Percentiles rank a stretch among this genome's conserved stretches.
Evolutionary conservation across 1,140 invertebrate genomes (phyloP).

Genomic region (Hylyphantes graminicola): DNA sequence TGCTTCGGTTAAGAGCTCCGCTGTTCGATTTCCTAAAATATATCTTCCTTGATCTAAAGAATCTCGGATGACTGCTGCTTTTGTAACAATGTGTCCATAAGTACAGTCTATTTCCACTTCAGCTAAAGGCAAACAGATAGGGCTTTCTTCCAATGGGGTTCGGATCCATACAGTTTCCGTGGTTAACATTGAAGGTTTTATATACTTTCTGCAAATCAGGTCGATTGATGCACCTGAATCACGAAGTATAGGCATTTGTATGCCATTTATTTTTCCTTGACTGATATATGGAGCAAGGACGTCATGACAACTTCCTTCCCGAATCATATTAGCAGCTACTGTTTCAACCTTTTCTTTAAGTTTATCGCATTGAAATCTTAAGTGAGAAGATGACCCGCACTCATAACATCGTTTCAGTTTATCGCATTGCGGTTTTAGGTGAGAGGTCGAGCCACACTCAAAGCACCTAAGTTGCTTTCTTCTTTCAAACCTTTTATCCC

Average conservation of each 20-base stretch:
- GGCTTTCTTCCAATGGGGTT: not conserved
- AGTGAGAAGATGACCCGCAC: too few relatives aligned
- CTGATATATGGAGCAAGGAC: not conserved
- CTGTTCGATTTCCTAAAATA: constrained; percentile 9
- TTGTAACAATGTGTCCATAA: constrained; percentile 1
- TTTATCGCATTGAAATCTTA: too few relatives aligned
- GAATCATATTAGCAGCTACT: too few relatives aligned
- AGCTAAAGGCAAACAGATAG: constrained; percentile 3
- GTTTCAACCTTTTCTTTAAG: too few relatives aligned
- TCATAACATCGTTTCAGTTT: too few relatives aligned
- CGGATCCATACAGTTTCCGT: constrained; percentile 3
- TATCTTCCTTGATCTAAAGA: constrained; percentile 9
- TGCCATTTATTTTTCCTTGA: not conserved
- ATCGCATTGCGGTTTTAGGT: too few relatives aligned
- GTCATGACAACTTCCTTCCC: not conserved
- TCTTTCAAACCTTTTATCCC: too few relatives aligned
- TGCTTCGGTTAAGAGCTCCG: not conserved
- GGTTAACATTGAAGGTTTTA: constrained; percentile 6
- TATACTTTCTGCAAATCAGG: not conserved
- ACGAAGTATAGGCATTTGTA: not conserved
- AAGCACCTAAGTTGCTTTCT: too few relatives aligned
- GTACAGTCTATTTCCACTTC: not conserved
- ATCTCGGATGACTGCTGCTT: constrained; percentile 8
- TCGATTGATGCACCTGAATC: not conserved
- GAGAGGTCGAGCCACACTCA: too few relatives aligned